These are phyloP conservation scores for Pterocles gutturalis DNA, from an alignment of 2,113 vertebrate genomes.

Conservation along the genomic window DNA sequence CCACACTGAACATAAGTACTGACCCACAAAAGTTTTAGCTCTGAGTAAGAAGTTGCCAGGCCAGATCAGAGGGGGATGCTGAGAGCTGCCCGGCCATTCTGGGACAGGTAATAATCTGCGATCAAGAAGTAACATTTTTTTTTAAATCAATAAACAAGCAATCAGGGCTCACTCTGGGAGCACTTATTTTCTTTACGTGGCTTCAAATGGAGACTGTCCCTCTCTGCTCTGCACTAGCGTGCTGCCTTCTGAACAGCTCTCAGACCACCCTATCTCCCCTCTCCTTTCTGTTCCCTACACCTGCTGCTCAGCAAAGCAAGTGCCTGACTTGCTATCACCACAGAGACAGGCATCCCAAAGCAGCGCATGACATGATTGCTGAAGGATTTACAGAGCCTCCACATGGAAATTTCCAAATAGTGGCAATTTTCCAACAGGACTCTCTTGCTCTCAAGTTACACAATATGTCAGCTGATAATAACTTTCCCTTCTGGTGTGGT, in stretches of 20 bases:
- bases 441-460: conserved; percentile 26
- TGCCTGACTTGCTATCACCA: background rate
- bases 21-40: background rate
- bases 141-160: background rate
- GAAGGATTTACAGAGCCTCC: conserved; percentile 14
- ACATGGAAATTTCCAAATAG: conserved; percentile 42
- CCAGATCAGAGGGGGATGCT: background rate
- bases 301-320: background rate
- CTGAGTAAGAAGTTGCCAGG: background rate
- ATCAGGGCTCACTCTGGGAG: background rate
- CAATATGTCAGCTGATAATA: conserved; percentile 45
- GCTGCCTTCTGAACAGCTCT: background rate
- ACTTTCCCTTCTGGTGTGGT: conserved; percentile 21
- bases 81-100: background rate
- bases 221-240: background rate
- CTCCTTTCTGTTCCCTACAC: background rate
- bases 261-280: background rate
- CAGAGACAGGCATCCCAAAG: background rate
- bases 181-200: background rate
- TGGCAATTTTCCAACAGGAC: conserved; percentile 44
- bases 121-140: background rate
- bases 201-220: background rate
- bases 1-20: background rate
- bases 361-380: background rate
- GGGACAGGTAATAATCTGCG: background rate